These are phyloP conservation scores for Torymus tubicola DNA, from an alignment of 2,888 invertebrate genomes.

Conservation along the genomic window DNA sequence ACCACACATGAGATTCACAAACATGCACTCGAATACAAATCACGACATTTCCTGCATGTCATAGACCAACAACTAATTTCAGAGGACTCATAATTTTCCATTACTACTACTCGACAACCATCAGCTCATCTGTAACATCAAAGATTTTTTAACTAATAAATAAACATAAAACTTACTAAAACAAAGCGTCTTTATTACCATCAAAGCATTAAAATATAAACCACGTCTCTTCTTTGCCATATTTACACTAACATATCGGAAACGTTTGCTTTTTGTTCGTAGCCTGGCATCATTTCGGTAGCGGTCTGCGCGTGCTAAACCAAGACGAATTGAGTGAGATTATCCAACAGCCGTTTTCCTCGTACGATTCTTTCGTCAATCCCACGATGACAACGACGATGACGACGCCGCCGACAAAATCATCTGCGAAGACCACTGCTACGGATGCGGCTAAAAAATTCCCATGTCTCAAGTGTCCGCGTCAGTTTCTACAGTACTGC, in stretches of 20 bases:
- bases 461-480: conserved; percentile 34
- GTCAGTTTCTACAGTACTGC: conserved; percentile 12
- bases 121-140: no score
- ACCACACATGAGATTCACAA: no score
- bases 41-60: no score
- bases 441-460: neutral
- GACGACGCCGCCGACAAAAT: neutral
- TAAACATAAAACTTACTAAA: no score
- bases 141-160: no score
- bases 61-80: no score
- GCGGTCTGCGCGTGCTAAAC: neutral
- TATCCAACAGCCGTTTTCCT: neutral
- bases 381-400: neutral
- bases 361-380: neutral
- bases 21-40: no score
- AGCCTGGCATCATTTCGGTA: neutral
- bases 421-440: neutral
- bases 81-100: no score
- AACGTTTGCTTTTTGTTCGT: neutral
- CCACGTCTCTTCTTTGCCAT: no score
- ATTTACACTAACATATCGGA: neutral
- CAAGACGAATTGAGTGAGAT: neutral
- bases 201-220: no score
- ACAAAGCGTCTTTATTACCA: no score
- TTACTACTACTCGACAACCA: no score